phyloP scores from a whole-genome alignment of 2,888 invertebrate species.

The Heteromurus nitidus region DNA sequence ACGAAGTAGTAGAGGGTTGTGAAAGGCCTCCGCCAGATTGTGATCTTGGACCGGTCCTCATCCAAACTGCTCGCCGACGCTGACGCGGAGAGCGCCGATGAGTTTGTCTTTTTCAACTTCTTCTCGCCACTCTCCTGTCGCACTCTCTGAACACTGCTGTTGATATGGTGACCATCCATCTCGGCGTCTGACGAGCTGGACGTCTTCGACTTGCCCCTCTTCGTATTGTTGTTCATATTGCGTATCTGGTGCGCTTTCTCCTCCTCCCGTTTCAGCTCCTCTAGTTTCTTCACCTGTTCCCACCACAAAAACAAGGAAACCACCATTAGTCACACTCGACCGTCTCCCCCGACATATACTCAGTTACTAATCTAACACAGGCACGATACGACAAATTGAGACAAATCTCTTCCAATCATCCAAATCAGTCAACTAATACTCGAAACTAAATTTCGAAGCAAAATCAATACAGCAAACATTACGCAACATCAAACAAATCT shows the following conservation, averaged over 20 bases:
- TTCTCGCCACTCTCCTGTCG: constrained; percentile 58
- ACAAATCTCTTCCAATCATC: too few relatives aligned
- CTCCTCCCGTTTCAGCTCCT: constrained; percentile 70
- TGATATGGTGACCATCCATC: constrained; percentile 63
- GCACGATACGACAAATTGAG: too few relatives aligned
- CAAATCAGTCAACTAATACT: too few relatives aligned
- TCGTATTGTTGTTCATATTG: constrained; percentile 71
- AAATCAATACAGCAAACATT: too few relatives aligned
- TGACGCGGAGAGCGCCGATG: constrained; percentile 32
- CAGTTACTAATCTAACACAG: too few relatives aligned
- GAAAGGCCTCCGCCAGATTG: constrained; percentile 88
- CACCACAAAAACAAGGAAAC: too few relatives aligned
- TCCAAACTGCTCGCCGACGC: constrained; percentile 63
- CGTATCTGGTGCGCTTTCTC: constrained; percentile 67
- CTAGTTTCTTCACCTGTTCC: constrained; percentile 69
- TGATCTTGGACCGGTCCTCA: constrained; percentile 81
- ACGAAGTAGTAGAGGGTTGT: constrained; percentile 87
- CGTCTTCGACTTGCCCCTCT: constrained; percentile 56
- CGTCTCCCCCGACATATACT: too few relatives aligned
- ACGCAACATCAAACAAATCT: too few relatives aligned
- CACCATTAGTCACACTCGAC: too few relatives aligned
- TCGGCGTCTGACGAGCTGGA: constrained; percentile 56
- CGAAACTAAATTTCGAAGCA: too few relatives aligned
- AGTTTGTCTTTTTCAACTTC: constrained; percentile 44
- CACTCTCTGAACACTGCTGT: constrained; percentile 51